phyloP scores from a whole-genome alignment of 1,140 invertebrate genomes.

The Cheumatopsyche charites region DNA sequence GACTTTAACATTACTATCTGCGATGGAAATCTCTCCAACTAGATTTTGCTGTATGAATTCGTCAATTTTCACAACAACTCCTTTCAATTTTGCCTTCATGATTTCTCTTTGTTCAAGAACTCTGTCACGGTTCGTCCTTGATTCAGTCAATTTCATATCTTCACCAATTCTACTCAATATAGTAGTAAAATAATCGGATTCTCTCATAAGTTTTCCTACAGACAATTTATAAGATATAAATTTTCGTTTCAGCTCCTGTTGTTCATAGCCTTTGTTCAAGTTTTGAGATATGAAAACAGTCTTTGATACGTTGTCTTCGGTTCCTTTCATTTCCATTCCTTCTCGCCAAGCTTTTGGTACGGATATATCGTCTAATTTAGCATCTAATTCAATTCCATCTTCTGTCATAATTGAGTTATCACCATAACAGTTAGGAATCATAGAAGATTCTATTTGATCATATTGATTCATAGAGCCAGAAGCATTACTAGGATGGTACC shows the following conservation, averaged over 20 bases:
- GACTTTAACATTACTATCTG: neutral
- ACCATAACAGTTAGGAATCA: slow-evolving; percentile 5
- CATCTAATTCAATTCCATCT: slow-evolving; percentile 3
- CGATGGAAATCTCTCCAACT: slow-evolving; percentile 30
- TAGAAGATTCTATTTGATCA: neutral
- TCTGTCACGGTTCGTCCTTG: slow-evolving; percentile 16
- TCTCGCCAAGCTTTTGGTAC: slow-evolving; percentile 31
- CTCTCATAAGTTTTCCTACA: slow-evolving; percentile 28
- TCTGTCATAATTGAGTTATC: slow-evolving; percentile 1
- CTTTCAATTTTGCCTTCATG: slow-evolving; percentile 25
- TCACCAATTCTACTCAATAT: slow-evolving; percentile 33
- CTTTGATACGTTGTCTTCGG: slow-evolving; percentile 29
- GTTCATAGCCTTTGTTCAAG: slow-evolving; percentile 39
- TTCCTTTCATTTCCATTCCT: slow-evolving; percentile 30
- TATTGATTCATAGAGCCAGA: neutral
- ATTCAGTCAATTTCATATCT: slow-evolving; percentile 39
- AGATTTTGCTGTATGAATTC: slow-evolving; percentile 30
- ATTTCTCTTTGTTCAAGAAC: slow-evolving; percentile 31
- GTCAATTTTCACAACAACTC: slow-evolving; percentile 30
- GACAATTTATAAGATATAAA: slow-evolving; percentile 28
- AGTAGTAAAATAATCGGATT: slow-evolving; percentile 39
- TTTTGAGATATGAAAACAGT: slow-evolving; percentile 43
- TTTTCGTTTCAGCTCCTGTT: slow-evolving; percentile 27
- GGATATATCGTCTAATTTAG: neutral
- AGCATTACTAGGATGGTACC: slow-evolving; percentile 1